Percentiles rank a stretch among this genome's conserved stretches.
These are phyloP conservation scores for Epicauta chinensis DNA, from an alignment of 1,140 invertebrate genomes.

Conservation along the genomic window DNA sequence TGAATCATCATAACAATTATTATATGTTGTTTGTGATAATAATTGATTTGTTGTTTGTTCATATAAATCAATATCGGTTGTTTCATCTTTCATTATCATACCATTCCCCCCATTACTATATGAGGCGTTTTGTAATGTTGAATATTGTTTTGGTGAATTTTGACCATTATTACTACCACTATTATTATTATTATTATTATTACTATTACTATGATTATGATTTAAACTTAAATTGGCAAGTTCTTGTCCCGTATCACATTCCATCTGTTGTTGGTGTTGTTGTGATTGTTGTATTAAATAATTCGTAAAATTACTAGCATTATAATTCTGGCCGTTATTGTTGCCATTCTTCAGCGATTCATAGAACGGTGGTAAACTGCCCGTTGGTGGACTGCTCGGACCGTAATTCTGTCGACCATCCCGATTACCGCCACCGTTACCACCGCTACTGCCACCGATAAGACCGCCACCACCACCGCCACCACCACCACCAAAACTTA, in stretches of 20 bases:
- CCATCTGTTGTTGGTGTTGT: constrained; percentile 60
- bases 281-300: constrained; percentile 46
- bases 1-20: constrained; percentile 60
- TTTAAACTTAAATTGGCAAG: constrained; percentile 46
- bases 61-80: constrained; percentile 62
- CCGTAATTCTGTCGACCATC: constrained; percentile 75
- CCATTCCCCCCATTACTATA: constrained; percentile 50
- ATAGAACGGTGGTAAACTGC: constrained; percentile 76
- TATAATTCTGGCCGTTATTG: constrained; percentile 55
- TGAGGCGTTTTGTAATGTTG: constrained; percentile 72
- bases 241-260: constrained; percentile 66
- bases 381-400: constrained; percentile 74
- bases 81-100: constrained; percentile 69
- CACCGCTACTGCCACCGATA: constrained; percentile 51
- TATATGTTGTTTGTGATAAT: constrained; percentile 48
- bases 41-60: constrained; percentile 57
- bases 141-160: constrained; percentile 58
- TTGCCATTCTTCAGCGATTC: constrained; percentile 70
- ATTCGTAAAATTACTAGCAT: constrained; percentile 41
- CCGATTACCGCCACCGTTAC: constrained; percentile 65
- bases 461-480: constrained; percentile 50
- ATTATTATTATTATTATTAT: too few species aligned
- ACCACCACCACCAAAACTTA: constrained; percentile 46
- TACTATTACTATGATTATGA: too few species aligned
- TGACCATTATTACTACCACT: constrained; percentile 36